Evolutionary conservation across 2,113 vertebrate genomes (phyloP).

Genomic region (Nyctereutes procyonoides): DNA sequence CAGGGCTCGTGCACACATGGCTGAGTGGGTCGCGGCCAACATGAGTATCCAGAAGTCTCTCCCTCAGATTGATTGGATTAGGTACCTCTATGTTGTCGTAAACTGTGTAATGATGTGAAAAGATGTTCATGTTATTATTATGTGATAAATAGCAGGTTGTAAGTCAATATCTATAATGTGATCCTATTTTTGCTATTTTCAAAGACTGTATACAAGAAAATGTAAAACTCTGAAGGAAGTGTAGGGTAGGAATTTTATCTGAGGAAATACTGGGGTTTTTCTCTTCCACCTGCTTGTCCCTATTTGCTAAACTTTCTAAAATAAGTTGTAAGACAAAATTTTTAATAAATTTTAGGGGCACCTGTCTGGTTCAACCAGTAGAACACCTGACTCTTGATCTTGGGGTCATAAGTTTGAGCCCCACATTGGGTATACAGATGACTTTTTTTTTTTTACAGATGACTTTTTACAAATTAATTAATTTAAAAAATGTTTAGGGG

Average conservation of each 20-base stretch:
- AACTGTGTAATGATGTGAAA: not conserved
- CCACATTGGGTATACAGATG: not conserved
- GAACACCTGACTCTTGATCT: not conserved
- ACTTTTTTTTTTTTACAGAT: not conserved
- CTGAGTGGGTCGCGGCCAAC: not conserved
- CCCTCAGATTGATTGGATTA: not conserved
- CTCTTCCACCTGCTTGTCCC: not conserved
- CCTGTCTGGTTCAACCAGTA: not conserved
- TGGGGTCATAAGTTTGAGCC: not conserved
- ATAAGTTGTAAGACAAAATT: not conserved
- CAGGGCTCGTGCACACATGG: not conserved
- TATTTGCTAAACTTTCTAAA: not conserved
- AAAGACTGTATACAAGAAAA: not conserved
- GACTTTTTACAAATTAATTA: not conserved
- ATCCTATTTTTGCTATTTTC: not conserved
- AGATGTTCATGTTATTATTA: not conserved
- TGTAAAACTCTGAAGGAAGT: not conserved
- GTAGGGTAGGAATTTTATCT: accelerated
- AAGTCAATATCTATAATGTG: not conserved
- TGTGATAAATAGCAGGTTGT: not conserved
- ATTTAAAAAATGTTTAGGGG: not conserved
- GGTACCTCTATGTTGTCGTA: not conserved
- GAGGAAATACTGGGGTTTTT: not conserved
- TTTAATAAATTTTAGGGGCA: not conserved
- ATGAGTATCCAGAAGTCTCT: not conserved